phyloP scores from a whole-genome alignment of 2,888 invertebrate genomes.

The Notocelia uddmanniana region DNA sequence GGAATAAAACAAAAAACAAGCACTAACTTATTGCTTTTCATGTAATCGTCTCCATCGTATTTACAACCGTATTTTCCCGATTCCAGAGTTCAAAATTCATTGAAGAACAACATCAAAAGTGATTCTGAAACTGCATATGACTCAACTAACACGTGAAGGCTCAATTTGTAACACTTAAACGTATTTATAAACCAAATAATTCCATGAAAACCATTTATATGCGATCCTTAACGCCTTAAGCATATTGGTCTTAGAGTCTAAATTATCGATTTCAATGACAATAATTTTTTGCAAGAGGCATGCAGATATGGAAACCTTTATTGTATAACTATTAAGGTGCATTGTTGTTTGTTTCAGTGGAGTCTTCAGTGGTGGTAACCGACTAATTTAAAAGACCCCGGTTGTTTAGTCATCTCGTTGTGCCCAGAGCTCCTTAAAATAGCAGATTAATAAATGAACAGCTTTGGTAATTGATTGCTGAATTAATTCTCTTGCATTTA shows the following conservation, averaged over 20 bases:
- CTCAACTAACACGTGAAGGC: conserved; percentile 41
- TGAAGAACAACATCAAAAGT: neutral
- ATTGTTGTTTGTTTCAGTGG: neutral
- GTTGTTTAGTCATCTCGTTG: conserved; percentile 32
- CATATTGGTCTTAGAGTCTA: neutral
- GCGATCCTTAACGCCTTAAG: neutral
- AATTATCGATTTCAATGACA: neutral
- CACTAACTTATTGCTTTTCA: conserved; percentile 2
- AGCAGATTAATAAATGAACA: conserved; percentile 44
- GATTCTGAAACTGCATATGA: conserved; percentile 37
- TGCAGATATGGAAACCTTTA: conserved; percentile 10
- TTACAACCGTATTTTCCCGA: neutral
- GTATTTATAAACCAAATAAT: conserved; percentile 47
- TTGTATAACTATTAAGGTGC: neutral
- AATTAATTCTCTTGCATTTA: conserved; percentile 35
- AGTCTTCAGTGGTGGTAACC: neutral
- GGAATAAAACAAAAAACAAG: conserved; percentile 34
- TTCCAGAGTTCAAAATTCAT: neutral
- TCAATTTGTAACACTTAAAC: conserved; percentile 46
- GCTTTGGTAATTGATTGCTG: conserved; percentile 40
- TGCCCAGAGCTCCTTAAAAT: conserved; percentile 37
- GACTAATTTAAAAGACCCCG: conserved; percentile 29
- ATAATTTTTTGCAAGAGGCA: neutral
- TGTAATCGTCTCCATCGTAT: neutral
- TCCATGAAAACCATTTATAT: conserved; percentile 5